Percentiles rank a stretch among this genome's conserved stretches.
Conservation (phyloP, 2,113 vertebrate species). For the Callopanchax toddi region DNA sequence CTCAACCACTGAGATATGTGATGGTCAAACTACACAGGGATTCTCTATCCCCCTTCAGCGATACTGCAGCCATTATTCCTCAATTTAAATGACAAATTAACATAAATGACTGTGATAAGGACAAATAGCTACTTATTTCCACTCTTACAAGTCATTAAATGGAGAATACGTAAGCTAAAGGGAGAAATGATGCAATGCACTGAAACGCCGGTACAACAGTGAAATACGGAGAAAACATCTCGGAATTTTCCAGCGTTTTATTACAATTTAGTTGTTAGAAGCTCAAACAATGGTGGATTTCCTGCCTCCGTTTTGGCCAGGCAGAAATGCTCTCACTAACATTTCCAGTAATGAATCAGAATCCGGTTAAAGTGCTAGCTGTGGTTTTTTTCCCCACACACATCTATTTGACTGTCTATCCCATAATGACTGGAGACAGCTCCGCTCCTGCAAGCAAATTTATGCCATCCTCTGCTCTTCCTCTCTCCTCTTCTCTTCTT, state of each 20-base stretch:
- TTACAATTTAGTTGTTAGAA: not conserved
- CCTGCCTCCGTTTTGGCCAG: conserved; percentile 13
- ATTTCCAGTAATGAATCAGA: conserved; percentile 65
- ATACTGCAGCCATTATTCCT: conserved; percentile 24
- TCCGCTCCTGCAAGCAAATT: conserved; percentile 43
- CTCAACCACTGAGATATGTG: conserved; percentile 28
- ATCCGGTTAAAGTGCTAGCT: conserved; percentile 58
- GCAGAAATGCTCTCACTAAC: conserved; percentile 49
- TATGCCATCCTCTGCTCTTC: conserved; percentile 29
- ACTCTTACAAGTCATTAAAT: conserved; percentile 33
- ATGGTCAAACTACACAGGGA: conserved; percentile 41
- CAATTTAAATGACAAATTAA: conserved; percentile 54
- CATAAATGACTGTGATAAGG: conserved; percentile 50
- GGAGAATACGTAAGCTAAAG: conserved; percentile 32
- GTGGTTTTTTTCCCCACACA: conserved; percentile 50
- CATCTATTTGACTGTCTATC: conserved; percentile 43
- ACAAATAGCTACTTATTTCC: conserved; percentile 35
- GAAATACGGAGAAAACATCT: conserved; percentile 7
- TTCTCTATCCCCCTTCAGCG: conserved; percentile 34
- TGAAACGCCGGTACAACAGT: not conserved
- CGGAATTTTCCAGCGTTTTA: not conserved
- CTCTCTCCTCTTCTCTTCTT: conserved; percentile 8
- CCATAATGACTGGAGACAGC: conserved; percentile 42
- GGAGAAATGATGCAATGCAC: conserved; percentile 5
- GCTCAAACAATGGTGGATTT: conserved; percentile 1